Evolutionary conservation across 2,113 vertebrate genomes (phyloP).

Genomic region (Lichenostomus cassidix): DNA sequence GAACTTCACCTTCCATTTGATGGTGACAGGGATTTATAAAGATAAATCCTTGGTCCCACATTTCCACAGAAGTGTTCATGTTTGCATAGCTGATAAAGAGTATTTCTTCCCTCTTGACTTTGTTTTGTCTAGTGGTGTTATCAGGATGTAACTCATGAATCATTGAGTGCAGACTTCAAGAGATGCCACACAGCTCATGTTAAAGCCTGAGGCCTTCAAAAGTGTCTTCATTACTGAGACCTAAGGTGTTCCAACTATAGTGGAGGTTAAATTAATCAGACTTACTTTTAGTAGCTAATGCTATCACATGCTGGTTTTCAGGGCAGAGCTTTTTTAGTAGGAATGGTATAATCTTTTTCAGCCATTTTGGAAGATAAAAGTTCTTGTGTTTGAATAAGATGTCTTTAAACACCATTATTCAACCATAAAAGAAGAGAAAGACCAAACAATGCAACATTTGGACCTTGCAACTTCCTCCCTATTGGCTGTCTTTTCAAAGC

Average conservation of each 20-base stretch:
- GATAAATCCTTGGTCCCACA: not conserved
- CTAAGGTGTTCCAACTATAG: not conserved
- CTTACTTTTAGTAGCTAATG: not conserved
- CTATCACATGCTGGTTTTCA: not conserved
- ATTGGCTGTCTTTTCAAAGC: not conserved
- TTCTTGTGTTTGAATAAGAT: not conserved
- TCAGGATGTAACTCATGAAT: not conserved
- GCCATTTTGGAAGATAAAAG: not conserved
- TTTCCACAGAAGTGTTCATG: not conserved
- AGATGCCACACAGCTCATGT: not conserved
- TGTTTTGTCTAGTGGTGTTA: not conserved
- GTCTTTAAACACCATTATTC: not conserved
- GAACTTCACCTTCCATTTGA: not conserved
- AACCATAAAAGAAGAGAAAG: not conserved
- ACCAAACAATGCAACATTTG: not conserved
- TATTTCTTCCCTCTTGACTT: not conserved
- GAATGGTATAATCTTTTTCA: not conserved
- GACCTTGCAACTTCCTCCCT: not conserved
- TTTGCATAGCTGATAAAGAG: not conserved
- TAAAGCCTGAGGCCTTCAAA: not conserved
- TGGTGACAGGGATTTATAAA: not conserved
- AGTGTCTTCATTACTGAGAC: not conserved
- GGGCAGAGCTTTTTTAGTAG: not conserved
- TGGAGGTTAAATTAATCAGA: not conserved
- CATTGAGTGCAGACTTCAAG: not conserved